Evolutionary conservation across 2,797 vertebrate species (phyloP).

Genomic region (Bufotes viridis): DNA sequence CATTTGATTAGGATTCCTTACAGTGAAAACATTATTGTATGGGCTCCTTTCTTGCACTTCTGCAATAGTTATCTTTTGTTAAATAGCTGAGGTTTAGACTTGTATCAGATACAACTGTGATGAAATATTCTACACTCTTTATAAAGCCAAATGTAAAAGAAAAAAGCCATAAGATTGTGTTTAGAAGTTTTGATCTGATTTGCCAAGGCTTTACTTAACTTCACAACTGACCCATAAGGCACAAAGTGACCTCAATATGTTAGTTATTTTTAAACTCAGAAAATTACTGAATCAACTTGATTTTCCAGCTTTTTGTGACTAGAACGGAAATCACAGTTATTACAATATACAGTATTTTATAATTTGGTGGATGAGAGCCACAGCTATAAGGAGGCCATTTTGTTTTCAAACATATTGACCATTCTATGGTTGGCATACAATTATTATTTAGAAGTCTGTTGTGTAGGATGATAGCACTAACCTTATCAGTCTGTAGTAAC

Average conservation of each 20-base stretch:
- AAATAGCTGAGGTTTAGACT: background rate
- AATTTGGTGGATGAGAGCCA: background rate
- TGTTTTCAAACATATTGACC: background rate
- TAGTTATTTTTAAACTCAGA: background rate
- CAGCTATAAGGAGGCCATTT: background rate
- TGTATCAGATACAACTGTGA: background rate
- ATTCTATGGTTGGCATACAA: background rate
- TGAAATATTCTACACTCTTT: background rate
- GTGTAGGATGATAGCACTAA: background rate
- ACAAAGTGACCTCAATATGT: background rate
- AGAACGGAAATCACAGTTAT: background rate
- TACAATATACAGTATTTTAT: background rate
- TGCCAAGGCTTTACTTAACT: background rate
- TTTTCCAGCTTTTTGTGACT: background rate
- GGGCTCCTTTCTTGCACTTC: slow-evolving; percentile 63
- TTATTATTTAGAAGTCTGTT: background rate
- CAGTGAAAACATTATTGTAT: slow-evolving; percentile 59
- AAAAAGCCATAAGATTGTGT: background rate
- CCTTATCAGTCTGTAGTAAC: background rate
- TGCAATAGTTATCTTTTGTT: slow-evolving; percentile 18
- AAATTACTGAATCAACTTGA: background rate
- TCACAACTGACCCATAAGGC: background rate
- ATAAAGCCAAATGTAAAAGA: background rate
- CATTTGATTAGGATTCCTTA: slow-evolving; percentile 62
- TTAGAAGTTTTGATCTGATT: background rate